Percentiles rank a stretch among this genome's conserved stretches.
phyloP scores from a whole-genome alignment of 2,113 vertebrate genomes.

The Vanacampus margaritifer region DNA sequence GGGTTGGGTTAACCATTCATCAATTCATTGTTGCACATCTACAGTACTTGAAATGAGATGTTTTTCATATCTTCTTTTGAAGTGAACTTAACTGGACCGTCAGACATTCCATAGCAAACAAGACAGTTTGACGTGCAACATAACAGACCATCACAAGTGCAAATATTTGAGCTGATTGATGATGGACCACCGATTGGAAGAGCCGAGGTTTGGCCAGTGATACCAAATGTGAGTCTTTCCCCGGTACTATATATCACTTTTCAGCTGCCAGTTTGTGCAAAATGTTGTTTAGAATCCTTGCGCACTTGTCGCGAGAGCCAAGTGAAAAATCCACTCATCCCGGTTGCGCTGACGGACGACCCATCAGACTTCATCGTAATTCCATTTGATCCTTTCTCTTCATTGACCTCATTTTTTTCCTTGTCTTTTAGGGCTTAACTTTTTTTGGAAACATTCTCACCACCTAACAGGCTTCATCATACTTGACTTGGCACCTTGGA shows the following conservation, averaged over 20 bases:
- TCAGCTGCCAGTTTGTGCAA: background rate
- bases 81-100: no score
- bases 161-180: background rate
- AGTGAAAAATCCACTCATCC: background rate
- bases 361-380: background rate
- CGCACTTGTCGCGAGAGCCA: background rate
- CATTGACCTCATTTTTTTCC: background rate
- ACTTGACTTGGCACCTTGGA: slow-evolving; percentile 2
- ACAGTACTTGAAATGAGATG: no score
- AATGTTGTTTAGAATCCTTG: background rate
- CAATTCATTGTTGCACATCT: no score
- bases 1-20: no score
- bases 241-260: background rate
- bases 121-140: no score
- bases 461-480: background rate
- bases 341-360: background rate
- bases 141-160: background rate
- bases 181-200: background rate
- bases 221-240: background rate
- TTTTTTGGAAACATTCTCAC: background rate
- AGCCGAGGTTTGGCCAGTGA: background rate
- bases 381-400: background rate
- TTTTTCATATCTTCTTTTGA: no score
- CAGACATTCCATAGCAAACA: no score
- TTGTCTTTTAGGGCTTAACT: background rate